Base-by-base conservation (phyloP, 2,888 invertebrate species). In the Branchipolynoe longqiensis region DNA sequence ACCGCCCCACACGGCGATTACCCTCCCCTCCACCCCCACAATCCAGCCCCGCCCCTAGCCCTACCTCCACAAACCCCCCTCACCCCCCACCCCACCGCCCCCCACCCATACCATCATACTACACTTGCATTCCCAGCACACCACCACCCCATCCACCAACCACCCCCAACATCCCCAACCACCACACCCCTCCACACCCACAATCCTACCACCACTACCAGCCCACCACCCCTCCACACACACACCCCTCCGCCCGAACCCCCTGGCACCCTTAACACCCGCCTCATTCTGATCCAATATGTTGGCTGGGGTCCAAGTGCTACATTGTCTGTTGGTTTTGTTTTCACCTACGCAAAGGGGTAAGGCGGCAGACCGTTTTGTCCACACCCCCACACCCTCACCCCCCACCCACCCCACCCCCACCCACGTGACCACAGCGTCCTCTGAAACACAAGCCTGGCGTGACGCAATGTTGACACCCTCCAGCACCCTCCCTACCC, bases 391-490 rank as follows among this genome's bases (percentile, higher is more conserved):
- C 36, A 31, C 31, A 18, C n/a, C 69, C n/a, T 69, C 14, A 18
- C 33, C 36, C 18, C 2, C 38, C 14, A 22, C 36, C 28, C 31
- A 18, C n/a, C 69, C 14, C 38, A 14, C 36, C 18, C 2, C 38
- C 14, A 22, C 36, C 28, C 31, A 18, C n/a, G 36, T 69, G 69
- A 69, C 69, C 69, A 69, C 69, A 69, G 18, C 36, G 1, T 14
- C 6, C 38, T 12, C 38, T 33, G 22, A 69, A 69, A 36, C 33
- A 36, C 4, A 69, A 22, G 22, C 69, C 36, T 22, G 14, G 25
- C 33, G 38, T 69, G 69, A 69, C 38, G 69, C 38, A 69, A 69
- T 38, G 18, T 36, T 69, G 69, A 69, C 69, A 69, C 69, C 69
- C 14, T 22, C 48, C 69, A 4, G 6, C 64, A 3, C 69, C 69